Evolutionary conservation across 2,888 invertebrate species (phyloP).

Genomic region (Octonoba sinensis): DNA sequence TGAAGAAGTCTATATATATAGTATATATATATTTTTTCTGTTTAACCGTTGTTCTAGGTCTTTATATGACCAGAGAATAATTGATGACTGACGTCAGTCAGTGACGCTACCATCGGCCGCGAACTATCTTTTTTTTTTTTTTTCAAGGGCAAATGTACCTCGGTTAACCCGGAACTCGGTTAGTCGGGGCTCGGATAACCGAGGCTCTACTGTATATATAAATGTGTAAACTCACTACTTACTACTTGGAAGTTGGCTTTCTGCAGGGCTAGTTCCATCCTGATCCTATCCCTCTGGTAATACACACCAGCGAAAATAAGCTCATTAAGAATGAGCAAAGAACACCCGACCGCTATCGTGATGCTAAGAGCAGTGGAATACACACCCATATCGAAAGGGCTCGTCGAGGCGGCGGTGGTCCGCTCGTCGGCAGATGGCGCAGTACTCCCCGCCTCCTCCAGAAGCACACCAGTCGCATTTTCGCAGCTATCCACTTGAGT

Average conservation of each 20-base stretch:
- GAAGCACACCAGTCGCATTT: constrained; percentile 16
- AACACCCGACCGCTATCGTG: constrained; percentile 91
- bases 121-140: no score
- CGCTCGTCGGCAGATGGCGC: constrained; percentile 1
- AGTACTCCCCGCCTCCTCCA: constrained; percentile 5
- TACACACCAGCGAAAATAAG: constrained; percentile 94
- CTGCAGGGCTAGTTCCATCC: constrained; percentile 63
- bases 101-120: no score
- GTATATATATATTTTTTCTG: no score
- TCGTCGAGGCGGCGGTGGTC: constrained; percentile 23
- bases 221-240: no score
- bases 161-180: no score
- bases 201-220: no score
- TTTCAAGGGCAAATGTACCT: no score
- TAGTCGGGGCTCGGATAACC: no score
- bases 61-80: no score
- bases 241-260: constrained; percentile 65
- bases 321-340: constrained; percentile 89
- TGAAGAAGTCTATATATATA: no score
- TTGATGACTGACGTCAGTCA: no score
- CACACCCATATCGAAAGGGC: constrained; percentile 69
- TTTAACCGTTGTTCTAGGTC: no score
- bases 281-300: constrained; percentile 77
- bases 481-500: constrained; percentile 1
- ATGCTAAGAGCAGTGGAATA: constrained; percentile 90